A percentile compares a stretch with the other conserved stretches of the same genome.
These are phyloP conservation scores for Cynoglossus semilaevis DNA, from an alignment of 2,113 vertebrate species.

Conservation along the genomic window DNA sequence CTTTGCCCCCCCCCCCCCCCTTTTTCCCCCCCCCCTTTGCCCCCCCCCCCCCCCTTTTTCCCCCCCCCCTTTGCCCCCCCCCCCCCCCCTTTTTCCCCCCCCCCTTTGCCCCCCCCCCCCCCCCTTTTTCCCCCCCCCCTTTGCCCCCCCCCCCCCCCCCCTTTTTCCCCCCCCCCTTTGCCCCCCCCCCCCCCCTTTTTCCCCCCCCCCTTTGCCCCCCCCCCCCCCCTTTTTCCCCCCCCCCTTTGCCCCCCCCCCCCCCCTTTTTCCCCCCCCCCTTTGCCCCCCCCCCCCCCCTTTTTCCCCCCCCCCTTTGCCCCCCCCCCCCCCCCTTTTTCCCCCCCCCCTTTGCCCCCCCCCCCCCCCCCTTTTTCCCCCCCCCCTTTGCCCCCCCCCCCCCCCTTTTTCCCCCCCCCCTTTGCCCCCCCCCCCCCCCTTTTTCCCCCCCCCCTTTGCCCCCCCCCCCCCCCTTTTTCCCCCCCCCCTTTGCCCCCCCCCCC, in stretches of 20 bases:
- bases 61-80: not conserved
- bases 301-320: no score
- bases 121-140: no score
- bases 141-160: slow-evolving; percentile 2
- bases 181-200: slow-evolving; percentile 7
- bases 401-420: not conserved
- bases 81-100: no score
- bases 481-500: slow-evolving; percentile 15
- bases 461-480: not conserved
- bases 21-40: not conserved
- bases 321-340: slow-evolving; percentile 1
- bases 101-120: not conserved
- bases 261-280: not conserved
- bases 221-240: no score
- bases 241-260: no score
- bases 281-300: slow-evolving; percentile 2
- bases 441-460: no score
- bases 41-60: not conserved
- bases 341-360: not conserved
- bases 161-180: no score
- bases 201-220: not conserved
- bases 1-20: no score
- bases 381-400: no score
- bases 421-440: slow-evolving; percentile 3
- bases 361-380: no score